Base-by-base conservation (phyloP, 2,888 invertebrate genomes). In the Synergus gifuensis region DNA sequence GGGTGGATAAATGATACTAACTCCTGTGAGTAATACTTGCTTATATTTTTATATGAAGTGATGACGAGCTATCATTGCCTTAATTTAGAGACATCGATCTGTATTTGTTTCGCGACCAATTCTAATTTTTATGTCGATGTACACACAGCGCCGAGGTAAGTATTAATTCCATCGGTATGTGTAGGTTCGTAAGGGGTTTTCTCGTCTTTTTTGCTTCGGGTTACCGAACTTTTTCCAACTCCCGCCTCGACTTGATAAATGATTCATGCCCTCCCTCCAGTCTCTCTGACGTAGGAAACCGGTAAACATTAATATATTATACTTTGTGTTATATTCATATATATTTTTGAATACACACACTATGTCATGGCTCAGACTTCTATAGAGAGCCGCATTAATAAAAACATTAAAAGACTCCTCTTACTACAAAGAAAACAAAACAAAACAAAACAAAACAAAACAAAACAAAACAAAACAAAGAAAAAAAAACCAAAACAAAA, bases 211-310 rank as follows among this genome's bases (percentile, higher is more conserved):
- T 22, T 54, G 49, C 69, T 73, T 49, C 49, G 69, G 69, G 69
- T 73, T 73, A 73, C 69, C 69, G 69, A 73, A 73, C 69, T 73
- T 73, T 73, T 73, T 73, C 16, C 69, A 28, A 73, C 67, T 54
- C 49, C 69, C 69, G 69, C 49, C 69, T 67, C 49, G 69, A 73
- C 69, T 54, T 73, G 69, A 73, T 73, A 73, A 73, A 73, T 73
- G 69, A 73, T 73, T 73, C 69, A 73, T 73, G 49, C 44, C 0
- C 5, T 8, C 44, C 18, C 66, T 18, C 49, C 49, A 46, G 46
- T 28, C 46, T n/a, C 69, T 73, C 69, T 73, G 49, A 54, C 49
- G 69, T 73, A 49, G 69, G 54, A 54, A 73, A 49, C 69, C 49
- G 54, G 69, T 49, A 54, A 54, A 73, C 69, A 69, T 69, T 69